These are phyloP conservation scores for Drosophila nigrodunni DNA, from an alignment of 1,140 invertebrate species.

Conservation along the genomic window DNA sequence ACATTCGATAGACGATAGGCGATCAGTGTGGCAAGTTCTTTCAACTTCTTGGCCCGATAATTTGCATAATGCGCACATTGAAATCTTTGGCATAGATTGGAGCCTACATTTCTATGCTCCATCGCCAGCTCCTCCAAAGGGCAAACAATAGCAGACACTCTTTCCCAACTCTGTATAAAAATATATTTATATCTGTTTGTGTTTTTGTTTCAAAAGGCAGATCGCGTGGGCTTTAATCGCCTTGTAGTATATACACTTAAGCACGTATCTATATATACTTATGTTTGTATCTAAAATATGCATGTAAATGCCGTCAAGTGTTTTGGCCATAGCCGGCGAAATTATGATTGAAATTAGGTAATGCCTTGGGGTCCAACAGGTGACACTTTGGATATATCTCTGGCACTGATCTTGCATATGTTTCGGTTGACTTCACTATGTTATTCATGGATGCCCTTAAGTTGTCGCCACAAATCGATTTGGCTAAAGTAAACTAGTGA, in stretches of 20 bases:
- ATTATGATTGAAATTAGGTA: constrained; percentile 83
- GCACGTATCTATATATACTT: constrained; percentile 8
- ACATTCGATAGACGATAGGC: constrained; percentile 30
- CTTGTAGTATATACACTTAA: constrained; percentile 21
- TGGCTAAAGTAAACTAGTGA: constrained; percentile 28
- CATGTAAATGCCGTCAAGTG: constrained; percentile 62
- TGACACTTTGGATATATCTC: constrained; percentile 36
- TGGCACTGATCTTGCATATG: constrained; percentile 44
- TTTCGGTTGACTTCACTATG: constrained; percentile 61
- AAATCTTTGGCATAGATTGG: constrained; percentile 60
- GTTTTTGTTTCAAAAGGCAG: constrained; percentile 27
- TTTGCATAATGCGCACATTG: constrained; percentile 77
- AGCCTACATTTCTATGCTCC: constrained; percentile 12
- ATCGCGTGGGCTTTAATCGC: constrained; percentile 76
- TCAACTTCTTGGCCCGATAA: constrained; percentile 63
- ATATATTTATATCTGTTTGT: too few species aligned
- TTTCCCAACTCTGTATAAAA: constrained; percentile 4
- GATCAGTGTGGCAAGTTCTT: constrained; percentile 71
- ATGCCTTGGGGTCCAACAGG: constrained; percentile 15
- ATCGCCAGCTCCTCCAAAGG: constrained; percentile 5
- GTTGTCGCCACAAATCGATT: constrained; percentile 56
- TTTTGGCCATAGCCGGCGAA: constrained; percentile 61
- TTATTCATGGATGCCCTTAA: constrained; percentile 60
- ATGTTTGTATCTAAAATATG: constrained; percentile 31
- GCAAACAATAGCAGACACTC: constrained; percentile 34